Evolutionary conservation across 2,113 vertebrate species (phyloP).

Genomic region (Oxyura jamaicensis): DNA sequence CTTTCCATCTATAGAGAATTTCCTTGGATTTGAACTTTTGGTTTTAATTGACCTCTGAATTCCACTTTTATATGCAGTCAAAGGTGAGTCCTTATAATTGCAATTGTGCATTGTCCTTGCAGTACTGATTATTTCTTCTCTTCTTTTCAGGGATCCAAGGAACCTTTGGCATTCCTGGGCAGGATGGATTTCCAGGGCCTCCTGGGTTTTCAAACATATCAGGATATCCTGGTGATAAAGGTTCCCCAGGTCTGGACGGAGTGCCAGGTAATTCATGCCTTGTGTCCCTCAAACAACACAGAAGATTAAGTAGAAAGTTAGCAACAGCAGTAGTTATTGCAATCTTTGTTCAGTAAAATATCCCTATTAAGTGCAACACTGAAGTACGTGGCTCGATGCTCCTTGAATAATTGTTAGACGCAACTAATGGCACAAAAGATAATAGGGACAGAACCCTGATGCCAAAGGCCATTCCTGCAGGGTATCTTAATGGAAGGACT

Average conservation of each 20-base stretch:
- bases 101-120: background rate
- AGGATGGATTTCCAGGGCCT: conserved; percentile 80
- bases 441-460: background rate
- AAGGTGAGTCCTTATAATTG: background rate
- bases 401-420: background rate
- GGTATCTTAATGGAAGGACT: background rate
- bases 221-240: conserved; percentile 84
- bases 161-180: conserved; percentile 79
- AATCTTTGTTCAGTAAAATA: background rate
- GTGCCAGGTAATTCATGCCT: conserved; percentile 79
- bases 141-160: conserved; percentile 82
- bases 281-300: background rate
- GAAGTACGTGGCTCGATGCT: background rate
- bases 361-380: background rate
- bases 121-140: background rate
- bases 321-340: background rate
- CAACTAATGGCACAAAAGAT: background rate
- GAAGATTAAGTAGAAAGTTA: background rate
- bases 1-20: background rate
- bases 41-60: background rate
- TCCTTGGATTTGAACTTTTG: background rate
- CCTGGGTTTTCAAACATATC: conserved; percentile 78
- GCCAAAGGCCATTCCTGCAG: background rate
- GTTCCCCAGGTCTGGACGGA: conserved; percentile 82
- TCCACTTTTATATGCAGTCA: background rate